Conservation (phyloP, 2,113 vertebrate genomes). For the Prolemur simus region DNA sequence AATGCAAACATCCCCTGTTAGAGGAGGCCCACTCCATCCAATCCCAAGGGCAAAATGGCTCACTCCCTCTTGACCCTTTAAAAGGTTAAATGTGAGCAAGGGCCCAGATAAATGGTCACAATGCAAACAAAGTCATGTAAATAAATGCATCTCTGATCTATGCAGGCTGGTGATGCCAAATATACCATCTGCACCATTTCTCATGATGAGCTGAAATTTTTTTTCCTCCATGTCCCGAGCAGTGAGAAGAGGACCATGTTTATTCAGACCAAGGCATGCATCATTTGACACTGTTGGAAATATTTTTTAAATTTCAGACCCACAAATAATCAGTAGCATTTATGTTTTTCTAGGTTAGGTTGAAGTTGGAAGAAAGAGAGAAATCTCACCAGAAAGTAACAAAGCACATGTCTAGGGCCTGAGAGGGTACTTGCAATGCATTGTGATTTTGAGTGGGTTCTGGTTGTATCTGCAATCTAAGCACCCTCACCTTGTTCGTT, state of each 20-base stretch:
- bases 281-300: constrained; percentile 26
- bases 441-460: background rate
- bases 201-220: constrained; percentile 60
- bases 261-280: constrained; percentile 38
- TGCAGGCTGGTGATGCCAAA: constrained; percentile 63
- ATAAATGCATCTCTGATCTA: constrained; percentile 77
- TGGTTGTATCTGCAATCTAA: background rate
- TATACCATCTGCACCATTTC: constrained; percentile 75
- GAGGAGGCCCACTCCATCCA: background rate
- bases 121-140: constrained; percentile 74
- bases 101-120: constrained; percentile 66
- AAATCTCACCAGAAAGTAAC: background rate
- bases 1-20: constrained; percentile 53
- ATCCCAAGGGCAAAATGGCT: constrained; percentile 56
- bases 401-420: background rate
- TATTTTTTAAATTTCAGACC: background rate
- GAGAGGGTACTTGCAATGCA: background rate
- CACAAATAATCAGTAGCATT: background rate
- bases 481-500: background rate
- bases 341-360: constrained; percentile 11
- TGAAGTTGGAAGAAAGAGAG: background rate
- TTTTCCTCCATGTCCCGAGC: constrained; percentile 22
- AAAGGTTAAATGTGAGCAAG: constrained; percentile 69
- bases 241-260: constrained; percentile 47
- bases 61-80: constrained; percentile 27